Evolutionary conservation across 2,113 vertebrate species (phyloP).

Genomic region (Cichladusa arquata): DNA sequence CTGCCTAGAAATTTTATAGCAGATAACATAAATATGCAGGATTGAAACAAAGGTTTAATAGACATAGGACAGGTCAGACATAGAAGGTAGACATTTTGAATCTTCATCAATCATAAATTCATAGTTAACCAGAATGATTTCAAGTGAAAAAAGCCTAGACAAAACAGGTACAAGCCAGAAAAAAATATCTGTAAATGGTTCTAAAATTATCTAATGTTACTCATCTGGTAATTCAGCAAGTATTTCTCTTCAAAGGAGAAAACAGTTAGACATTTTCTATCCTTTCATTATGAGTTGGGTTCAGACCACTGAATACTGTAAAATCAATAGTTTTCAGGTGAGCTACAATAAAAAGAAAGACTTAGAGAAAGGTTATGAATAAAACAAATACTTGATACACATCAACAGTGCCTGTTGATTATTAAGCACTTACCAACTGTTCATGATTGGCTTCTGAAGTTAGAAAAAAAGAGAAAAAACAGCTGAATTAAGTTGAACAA

Average conservation of each 20-base stretch:
- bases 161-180: background rate
- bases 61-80: background rate
- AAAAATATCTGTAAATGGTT: background rate
- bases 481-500: background rate
- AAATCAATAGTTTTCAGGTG: background rate
- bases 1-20: background rate
- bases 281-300: background rate
- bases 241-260: background rate
- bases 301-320: background rate
- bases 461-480: background rate
- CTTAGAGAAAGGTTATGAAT: background rate
- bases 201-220: background rate
- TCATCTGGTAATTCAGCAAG: background rate
- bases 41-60: background rate
- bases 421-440: background rate
- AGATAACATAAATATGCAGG: background rate
- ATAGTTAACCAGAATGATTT: background rate
- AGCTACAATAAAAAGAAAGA: background rate
- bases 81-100: background rate
- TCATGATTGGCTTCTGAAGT: background rate
- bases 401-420: background rate
- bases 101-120: background rate
- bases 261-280: background rate
- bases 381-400: background rate
- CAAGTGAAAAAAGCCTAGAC: background rate